phyloP scores from a whole-genome alignment of 2,888 invertebrate genomes.

The Machimus rusticus region DNA sequence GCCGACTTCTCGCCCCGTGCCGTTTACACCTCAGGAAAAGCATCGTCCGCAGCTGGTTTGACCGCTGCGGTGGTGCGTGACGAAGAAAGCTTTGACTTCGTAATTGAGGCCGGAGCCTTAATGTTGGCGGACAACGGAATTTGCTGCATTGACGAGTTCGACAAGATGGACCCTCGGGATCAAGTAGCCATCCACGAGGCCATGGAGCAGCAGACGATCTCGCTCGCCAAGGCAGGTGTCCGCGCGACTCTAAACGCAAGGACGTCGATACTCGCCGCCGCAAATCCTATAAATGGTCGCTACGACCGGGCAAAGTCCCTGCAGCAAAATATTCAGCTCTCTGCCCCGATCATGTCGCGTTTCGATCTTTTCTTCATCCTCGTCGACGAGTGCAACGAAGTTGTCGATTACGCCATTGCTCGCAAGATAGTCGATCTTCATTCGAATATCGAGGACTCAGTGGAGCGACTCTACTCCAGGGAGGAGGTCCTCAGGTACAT shows the following conservation, averaged over 20 bases:
- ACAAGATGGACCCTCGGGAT: constrained; percentile 98
- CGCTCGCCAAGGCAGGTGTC: constrained; percentile 97
- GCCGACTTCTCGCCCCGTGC: constrained; percentile 95
- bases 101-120: constrained; percentile 99
- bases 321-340: constrained; percentile 91
- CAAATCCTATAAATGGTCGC: constrained; percentile 96
- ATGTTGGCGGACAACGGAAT: constrained; percentile 99
- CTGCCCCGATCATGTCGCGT: constrained; percentile 98
- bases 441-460: constrained; percentile 79
- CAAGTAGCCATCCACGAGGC: constrained; percentile 99
- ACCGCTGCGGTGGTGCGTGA: constrained; percentile 98
- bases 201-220: constrained; percentile 99
- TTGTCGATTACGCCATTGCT: constrained; percentile 96
- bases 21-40: constrained; percentile 98
- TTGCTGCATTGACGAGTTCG: constrained; percentile 99
- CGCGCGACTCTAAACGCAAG: constrained; percentile 97
- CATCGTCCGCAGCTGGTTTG: constrained; percentile 95
- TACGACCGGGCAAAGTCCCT: constrained; percentile 94
- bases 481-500: constrained; percentile 94
- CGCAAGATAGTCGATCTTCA: constrained; percentile 95
- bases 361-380: constrained; percentile 99
- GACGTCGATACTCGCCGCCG: constrained; percentile 97
- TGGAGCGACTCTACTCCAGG: constrained; percentile 82
- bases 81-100: constrained; percentile 97
- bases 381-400: constrained; percentile 95